Conservation (phyloP, 2,797 vertebrate genomes). For the Ptychobarbus kaznakovi region DNA sequence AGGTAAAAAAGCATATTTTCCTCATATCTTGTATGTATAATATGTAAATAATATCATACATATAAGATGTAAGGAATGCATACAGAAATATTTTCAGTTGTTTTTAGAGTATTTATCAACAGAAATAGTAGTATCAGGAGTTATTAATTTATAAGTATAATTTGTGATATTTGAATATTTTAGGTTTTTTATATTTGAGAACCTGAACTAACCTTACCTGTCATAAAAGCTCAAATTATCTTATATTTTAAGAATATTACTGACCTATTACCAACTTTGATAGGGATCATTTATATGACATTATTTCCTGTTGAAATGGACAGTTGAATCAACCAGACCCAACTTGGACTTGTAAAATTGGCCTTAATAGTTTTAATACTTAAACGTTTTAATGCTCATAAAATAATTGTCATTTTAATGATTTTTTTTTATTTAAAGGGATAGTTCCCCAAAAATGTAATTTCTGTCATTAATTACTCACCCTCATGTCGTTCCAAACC, state of each 20-base stretch:
- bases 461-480: too few species aligned
- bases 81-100: not conserved
- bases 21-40: not conserved
- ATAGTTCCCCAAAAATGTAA: too few species aligned
- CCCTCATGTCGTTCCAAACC: too few species aligned
- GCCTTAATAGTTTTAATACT: not conserved
- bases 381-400: too few species aligned
- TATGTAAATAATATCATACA: not conserved
- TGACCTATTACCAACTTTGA: not conserved
- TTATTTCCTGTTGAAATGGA: not conserved
- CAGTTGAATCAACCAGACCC: not conserved
- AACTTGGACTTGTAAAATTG: not conserved
- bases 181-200: not conserved
- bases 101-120: not conserved
- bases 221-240: not conserved
- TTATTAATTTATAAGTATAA: not conserved
- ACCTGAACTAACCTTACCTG: not conserved
- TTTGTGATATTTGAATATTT: not conserved
- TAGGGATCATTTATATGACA: not conserved
- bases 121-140: not conserved
- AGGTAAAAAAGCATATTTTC: not conserved
- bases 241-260: not conserved
- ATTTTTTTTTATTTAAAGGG: not conserved
- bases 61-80: not conserved
- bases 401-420: not conserved